Percentiles rank a stretch among this genome's conserved stretches.
Conservation (phyloP, 2,797 vertebrate genomes). For the Gymnothorax javanicus region DNA sequence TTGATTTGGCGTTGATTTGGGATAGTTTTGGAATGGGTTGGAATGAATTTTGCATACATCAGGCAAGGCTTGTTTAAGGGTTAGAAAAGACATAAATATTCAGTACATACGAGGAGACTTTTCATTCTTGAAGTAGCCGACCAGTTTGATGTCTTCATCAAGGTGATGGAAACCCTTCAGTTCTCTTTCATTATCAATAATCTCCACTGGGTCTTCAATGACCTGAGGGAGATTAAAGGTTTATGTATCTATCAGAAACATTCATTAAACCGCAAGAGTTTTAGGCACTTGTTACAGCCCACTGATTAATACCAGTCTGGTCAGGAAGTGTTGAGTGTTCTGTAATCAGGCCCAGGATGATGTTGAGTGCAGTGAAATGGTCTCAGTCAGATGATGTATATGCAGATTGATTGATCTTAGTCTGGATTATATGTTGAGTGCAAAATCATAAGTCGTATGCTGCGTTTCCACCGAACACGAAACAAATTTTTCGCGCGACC, state of each 20-base stretch:
- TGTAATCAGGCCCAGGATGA: too few species aligned
- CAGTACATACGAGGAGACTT: slow-evolving; percentile 80
- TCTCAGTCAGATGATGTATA: neutral
- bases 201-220: slow-evolving; percentile 88
- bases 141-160: slow-evolving; percentile 86
- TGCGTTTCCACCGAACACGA: too few species aligned
- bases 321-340: neutral
- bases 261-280: neutral
- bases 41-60: neutral
- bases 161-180: slow-evolving; percentile 86
- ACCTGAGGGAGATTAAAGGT: slow-evolving; percentile 68
- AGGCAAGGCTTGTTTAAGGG: neutral
- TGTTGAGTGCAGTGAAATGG: too few species aligned
- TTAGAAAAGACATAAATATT: neutral
- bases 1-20: neutral
- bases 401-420: neutral
- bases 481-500: too few species aligned
- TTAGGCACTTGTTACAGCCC: neutral
- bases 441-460: neutral
- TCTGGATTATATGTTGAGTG: neutral
- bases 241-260: neutral
- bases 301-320: neutral
- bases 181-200: slow-evolving; percentile 85
- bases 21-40: neutral
- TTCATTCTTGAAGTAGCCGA: slow-evolving; percentile 87